Evolutionary conservation across 1,140 invertebrate species (phyloP), one percentile per base, ranked within the genome.

Genomic region (Tetragonula clypearis): DNA sequence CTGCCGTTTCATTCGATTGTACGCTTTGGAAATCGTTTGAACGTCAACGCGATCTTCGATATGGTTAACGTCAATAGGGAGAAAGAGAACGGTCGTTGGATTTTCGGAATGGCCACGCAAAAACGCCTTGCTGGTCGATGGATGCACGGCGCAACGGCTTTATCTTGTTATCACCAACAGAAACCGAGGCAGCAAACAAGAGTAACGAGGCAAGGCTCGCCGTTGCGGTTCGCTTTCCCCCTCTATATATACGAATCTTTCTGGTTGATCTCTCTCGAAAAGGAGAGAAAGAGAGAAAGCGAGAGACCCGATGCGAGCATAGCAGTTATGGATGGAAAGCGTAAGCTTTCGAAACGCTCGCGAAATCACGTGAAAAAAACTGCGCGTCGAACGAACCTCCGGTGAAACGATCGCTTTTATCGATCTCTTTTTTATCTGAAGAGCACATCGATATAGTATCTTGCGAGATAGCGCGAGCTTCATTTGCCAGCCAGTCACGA

Each of bases 111-210:
- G 19, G 66, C 55, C 15, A 41, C 17, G 60, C 71, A 49, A 68
- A 75, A 23, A 53, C 72, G 55, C 41, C 71, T 53, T 55, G 9
- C 21, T 30, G 53, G 19, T 30, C n/a, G 58, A 49, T 12, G 62
- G 62, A 41, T 21, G 53, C 74, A 30, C 53, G 53, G 2, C 41
- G 53, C 55, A 71, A 49, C 26, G 80, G 62, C 81, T 84, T 85
- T 53, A 83, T 84, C 86, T 90, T 76, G 86, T 90, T 87, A 85
- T 87, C 72, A 81, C 69, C 62, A 60, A 26, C 53, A 68, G 75
- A 49, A 56, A 60, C 35, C 75, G 79, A 68, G 4, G 66, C 73
- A 6, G 66, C 76, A 84, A 86, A 86, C 79, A 71, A 65, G 79
- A 53, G 85, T 87, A 90, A 89, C 88, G 86, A 88, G 84, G 66